A percentile compares a stretch with the other conserved stretches of the same genome.
Conservation (phyloP, 64 coral and sea anemone species). For the Porites australiensis region DNA sequence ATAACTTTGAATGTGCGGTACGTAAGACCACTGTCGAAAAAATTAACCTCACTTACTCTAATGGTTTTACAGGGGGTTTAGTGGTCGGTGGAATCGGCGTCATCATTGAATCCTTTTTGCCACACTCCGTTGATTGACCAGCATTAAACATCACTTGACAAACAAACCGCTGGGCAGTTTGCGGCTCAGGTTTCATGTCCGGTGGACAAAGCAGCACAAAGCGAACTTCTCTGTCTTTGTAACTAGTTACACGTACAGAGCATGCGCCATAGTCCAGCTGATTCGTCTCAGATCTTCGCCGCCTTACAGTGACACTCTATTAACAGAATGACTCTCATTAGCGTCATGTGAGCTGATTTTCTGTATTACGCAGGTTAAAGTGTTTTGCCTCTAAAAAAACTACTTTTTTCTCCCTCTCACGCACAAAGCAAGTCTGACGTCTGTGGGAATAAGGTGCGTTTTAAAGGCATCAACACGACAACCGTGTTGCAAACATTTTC, state of each 20-base stretch:
- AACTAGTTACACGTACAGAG: constrained; percentile 27
- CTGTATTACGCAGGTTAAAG: background rate
- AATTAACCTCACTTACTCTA: constrained; percentile 40
- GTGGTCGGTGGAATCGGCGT: constrained; percentile 50
- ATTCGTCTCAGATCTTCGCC: background rate
- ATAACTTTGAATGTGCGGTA: too few species aligned
- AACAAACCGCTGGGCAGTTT: constrained; percentile 27
- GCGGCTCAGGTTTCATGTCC: constrained; percentile 27
- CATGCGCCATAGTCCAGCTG: constrained; percentile 64
- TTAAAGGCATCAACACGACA: too few species aligned
- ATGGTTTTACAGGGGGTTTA: constrained; percentile 9
- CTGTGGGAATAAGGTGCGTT: too few species aligned
- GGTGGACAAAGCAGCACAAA: constrained; percentile 66
- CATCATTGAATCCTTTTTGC: constrained; percentile 10
- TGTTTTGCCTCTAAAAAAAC: too few species aligned
- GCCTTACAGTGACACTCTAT: constrained; percentile 1
- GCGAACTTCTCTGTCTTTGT: background rate
- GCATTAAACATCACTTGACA: constrained; percentile 55
- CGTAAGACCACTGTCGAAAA: too few species aligned
- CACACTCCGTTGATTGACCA: constrained; percentile 33
- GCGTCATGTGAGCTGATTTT: background rate
- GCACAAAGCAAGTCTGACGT: too few species aligned
- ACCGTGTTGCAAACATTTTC: too few species aligned
- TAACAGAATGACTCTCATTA: background rate
- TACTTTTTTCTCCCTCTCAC: too few species aligned